phyloP scores from a whole-genome alignment of 2,797 vertebrate species.

The Danio kyathit region DNA sequence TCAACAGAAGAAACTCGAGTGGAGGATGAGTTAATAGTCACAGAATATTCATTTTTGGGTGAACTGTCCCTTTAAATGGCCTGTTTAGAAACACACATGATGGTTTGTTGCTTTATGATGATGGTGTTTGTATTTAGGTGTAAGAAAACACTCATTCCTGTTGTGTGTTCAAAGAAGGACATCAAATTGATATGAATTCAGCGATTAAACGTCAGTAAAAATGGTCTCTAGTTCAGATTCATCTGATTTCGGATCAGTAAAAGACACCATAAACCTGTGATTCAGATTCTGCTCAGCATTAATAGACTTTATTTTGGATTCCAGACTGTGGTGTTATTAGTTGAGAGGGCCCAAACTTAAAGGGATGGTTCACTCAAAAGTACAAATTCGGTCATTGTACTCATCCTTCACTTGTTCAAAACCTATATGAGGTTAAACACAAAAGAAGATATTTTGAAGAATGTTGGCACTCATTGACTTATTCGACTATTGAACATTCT shows the following conservation, averaged over 20 bases:
- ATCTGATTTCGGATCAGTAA: conserved; percentile 14
- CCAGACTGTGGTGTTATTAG: not conserved
- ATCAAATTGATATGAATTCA: not conserved
- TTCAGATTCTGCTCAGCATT: not conserved
- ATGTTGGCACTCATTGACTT: too few species aligned
- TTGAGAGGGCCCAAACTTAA: conserved; percentile 5
- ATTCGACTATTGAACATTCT: too few species aligned
- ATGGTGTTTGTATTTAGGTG: conserved; percentile 27
- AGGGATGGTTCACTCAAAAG: too few species aligned
- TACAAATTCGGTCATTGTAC: too few species aligned
- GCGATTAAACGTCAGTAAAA: conserved; percentile 10
- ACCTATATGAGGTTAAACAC: too few species aligned
- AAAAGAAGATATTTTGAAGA: too few species aligned
- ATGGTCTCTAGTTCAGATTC: not conserved
- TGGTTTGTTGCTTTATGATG: conserved; percentile 44
- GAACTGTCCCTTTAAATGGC: not conserved
- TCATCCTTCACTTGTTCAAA: too few species aligned
- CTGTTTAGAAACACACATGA: conserved; percentile 13
- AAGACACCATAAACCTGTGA: not conserved
- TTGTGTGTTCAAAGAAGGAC: conserved; percentile 22
- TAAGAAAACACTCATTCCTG: conserved; percentile 28
- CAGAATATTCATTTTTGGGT: too few species aligned
- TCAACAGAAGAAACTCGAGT: too few species aligned
- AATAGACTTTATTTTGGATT: not conserved
- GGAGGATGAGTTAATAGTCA: too few species aligned